Conservation (phyloP, 1,140 invertebrate species). For the Drosophila navojoa region DNA sequence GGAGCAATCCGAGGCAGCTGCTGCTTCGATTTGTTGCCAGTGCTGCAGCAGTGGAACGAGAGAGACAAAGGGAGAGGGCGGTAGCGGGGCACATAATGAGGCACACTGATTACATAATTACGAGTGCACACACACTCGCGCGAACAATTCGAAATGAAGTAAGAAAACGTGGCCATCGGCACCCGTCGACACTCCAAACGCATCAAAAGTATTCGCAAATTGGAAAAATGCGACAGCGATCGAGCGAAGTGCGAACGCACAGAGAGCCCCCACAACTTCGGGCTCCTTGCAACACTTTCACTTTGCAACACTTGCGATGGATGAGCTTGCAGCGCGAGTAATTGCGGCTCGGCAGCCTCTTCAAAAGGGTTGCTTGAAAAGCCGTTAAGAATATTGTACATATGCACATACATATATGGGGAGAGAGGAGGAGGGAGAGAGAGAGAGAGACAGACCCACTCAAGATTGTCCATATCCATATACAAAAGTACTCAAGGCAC, state of each 20-base stretch:
- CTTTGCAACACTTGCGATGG: constrained; percentile 47
- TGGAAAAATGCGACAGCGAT: constrained; percentile 36
- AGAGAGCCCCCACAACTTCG: background rate
- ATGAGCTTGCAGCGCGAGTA: constrained; percentile 16
- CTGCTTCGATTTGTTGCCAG: constrained; percentile 41
- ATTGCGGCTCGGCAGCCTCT: constrained; percentile 5
- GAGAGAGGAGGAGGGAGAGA: no score
- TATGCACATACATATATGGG: no score
- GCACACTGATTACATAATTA: constrained; percentile 73
- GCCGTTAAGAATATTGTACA: no score
- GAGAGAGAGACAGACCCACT: no score
- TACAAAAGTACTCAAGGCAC: no score
- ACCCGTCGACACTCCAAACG: constrained; percentile 74
- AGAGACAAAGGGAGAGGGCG: no score
- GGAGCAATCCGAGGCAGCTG: constrained; percentile 35
- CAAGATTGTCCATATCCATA: no score
- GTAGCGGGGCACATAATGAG: constrained; percentile 50
- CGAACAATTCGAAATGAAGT: constrained; percentile 57
- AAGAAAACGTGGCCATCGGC: constrained; percentile 77
- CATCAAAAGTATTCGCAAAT: constrained; percentile 13
- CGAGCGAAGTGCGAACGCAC: constrained; percentile 6
- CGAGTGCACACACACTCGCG: constrained; percentile 60
- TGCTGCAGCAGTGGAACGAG: constrained; percentile 42
- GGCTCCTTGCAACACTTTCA: constrained; percentile 17
- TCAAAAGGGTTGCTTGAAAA: constrained; percentile 10